Conservation (phyloP, 2,888 invertebrate species). For the Spodoptera picta region DNA sequence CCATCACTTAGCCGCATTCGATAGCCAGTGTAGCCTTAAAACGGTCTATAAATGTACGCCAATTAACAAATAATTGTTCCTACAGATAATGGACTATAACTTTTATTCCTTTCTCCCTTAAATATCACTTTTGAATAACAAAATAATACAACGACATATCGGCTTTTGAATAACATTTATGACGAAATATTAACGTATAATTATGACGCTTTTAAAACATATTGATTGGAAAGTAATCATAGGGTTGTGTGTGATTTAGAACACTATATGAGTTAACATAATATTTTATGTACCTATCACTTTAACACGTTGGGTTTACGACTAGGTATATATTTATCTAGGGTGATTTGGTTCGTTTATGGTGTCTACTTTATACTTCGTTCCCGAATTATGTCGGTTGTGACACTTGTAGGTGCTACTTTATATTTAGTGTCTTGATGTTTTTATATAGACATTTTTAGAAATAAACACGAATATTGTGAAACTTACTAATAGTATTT, state of each 20-base stretch:
- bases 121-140: slow-evolving; percentile 34
- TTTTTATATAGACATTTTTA: too few relatives aligned
- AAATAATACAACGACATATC: slow-evolving; percentile 9
- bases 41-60: slow-evolving; percentile 74
- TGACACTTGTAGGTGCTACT: too few relatives aligned
- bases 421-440: too few relatives aligned
- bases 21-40: slow-evolving; percentile 55
- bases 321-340: too few relatives aligned
- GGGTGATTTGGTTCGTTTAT: too few relatives aligned
- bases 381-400: too few relatives aligned
- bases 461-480: too few relatives aligned
- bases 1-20: slow-evolving; percentile 33
- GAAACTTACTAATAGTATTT: too few relatives aligned
- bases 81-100: slow-evolving; percentile 59
- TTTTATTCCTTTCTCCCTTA: slow-evolving; percentile 35
- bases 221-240: slow-evolving; percentile 20
- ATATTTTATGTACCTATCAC: slow-evolving; percentile 13
- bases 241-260: neutral
- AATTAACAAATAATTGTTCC: slow-evolving; percentile 73
- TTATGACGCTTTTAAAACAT: slow-evolving; percentile 13
- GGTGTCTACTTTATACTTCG: too few relatives aligned
- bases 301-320: neutral
- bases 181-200: slow-evolving; percentile 15
- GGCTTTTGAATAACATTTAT: slow-evolving; percentile 8
- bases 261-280: neutral